Percentiles rank a stretch among this genome's conserved stretches.
Evolutionary conservation across 2,797 vertebrate genomes (phyloP).

Genomic region (Rhabdophis nuchalis): DNA sequence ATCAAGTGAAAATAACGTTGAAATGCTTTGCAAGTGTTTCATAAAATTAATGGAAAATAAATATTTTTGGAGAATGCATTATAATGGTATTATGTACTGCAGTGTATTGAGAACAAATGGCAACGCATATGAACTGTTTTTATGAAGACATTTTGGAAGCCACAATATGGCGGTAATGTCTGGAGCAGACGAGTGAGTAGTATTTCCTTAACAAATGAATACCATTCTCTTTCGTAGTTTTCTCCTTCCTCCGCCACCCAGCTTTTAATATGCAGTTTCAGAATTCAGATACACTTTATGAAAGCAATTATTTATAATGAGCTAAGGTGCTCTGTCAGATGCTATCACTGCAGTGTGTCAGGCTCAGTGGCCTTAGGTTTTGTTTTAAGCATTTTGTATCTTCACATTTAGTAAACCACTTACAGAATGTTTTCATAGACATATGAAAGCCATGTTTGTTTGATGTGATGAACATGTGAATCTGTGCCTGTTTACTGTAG

Average conservation of each 20-base stretch:
- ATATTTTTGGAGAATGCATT: slow-evolving; percentile 20
- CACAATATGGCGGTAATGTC: neutral
- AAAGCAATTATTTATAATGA: slow-evolving; percentile 23
- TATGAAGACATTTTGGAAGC: neutral
- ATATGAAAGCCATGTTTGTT: neutral
- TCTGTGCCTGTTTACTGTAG: neutral
- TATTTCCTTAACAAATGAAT: neutral
- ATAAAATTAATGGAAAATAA: slow-evolving; percentile 22
- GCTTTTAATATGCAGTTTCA: slow-evolving; percentile 1
- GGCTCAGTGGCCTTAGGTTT: neutral
- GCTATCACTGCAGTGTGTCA: neutral
- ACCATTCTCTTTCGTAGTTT: neutral
- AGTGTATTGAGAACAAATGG: neutral
- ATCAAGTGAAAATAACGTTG: neutral
- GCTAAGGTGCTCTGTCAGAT: neutral
- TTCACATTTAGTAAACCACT: neutral
- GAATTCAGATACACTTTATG: slow-evolving; percentile 21
- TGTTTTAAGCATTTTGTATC: neutral
- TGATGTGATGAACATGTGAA: neutral
- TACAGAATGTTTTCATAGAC: neutral
- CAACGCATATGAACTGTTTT: neutral
- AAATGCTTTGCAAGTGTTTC: slow-evolving; percentile 10
- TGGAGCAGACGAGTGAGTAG: neutral
- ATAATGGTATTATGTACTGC: slow-evolving; percentile 3
- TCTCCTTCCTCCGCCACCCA: neutral